phyloP scores from a whole-genome alignment of 2,797 vertebrate genomes.

The Psittacula derbiana region DNA sequence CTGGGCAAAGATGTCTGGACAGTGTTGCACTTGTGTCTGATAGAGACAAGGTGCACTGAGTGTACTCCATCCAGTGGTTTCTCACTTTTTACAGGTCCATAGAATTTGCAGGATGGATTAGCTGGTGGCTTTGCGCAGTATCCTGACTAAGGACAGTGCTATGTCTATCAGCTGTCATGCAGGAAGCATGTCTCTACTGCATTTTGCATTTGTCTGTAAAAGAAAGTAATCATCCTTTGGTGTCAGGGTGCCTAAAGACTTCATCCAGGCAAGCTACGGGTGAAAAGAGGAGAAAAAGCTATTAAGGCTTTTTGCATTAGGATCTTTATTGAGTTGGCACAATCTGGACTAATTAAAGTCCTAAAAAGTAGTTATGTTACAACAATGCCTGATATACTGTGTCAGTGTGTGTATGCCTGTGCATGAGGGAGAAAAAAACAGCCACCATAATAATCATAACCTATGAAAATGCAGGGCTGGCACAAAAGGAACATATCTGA shows the following conservation, averaged over 20 bases:
- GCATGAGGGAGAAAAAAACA: not conserved
- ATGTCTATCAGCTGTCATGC: not conserved
- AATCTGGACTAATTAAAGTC: not conserved
- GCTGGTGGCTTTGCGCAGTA: not conserved
- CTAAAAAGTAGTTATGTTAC: not conserved
- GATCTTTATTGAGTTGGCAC: not conserved
- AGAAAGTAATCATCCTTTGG: not conserved
- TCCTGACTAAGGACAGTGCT: not conserved
- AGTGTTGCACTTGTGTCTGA: not conserved
- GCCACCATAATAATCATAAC: not conserved
- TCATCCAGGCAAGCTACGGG: not conserved
- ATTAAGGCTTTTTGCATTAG: not conserved
- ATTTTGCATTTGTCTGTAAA: not conserved
- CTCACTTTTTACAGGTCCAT: not conserved
- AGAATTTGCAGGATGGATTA: not conserved
- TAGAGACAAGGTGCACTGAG: rapidly evolving
- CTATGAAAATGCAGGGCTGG: not conserved
- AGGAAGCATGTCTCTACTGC: not conserved
- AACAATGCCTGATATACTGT: not conserved
- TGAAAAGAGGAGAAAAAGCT: not conserved
- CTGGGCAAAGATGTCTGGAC: not conserved
- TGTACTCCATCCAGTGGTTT: rapidly evolving
- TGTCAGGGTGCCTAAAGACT: not conserved
- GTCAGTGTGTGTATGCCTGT: not conserved
- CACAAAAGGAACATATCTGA: not conserved